Evolutionary conservation across 2,888 invertebrate genomes (phyloP).

Genomic region (Parnassius mnemosyne): DNA sequence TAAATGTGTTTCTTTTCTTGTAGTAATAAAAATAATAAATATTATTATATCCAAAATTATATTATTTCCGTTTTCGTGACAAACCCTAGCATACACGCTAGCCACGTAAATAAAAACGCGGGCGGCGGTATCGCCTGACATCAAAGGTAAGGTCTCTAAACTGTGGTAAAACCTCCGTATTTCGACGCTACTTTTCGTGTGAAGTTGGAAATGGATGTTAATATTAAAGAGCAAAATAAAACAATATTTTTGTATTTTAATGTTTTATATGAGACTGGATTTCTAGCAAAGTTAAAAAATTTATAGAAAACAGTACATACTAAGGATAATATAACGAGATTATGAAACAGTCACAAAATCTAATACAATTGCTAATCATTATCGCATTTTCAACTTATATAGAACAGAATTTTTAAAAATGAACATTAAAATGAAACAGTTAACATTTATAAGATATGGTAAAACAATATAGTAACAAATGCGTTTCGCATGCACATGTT

Average conservation of each 20-base stretch:
- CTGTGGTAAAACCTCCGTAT: too few relatives aligned
- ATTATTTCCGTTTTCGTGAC: too few relatives aligned
- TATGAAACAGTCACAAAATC: constrained; percentile 62
- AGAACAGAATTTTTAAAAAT: constrained; percentile 9
- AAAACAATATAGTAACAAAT: neutral
- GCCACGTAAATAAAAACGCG: too few relatives aligned
- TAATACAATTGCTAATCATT: constrained; percentile 36
- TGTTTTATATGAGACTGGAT: constrained; percentile 61
- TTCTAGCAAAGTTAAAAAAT: constrained; percentile 68
- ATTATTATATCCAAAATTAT: too few relatives aligned
- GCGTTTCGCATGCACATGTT: constrained; percentile 38
- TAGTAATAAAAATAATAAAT: too few relatives aligned
- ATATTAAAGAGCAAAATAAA: neutral
- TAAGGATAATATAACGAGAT: constrained; percentile 63
- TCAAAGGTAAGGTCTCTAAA: too few relatives aligned
- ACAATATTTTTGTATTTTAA: neutral
- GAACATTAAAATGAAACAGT: constrained; percentile 5
- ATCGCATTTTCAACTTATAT: constrained; percentile 20
- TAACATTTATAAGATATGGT: neutral
- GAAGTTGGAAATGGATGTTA: too few relatives aligned
- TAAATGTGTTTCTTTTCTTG: too few relatives aligned
- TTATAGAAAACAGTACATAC: constrained; percentile 71
- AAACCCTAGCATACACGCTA: too few relatives aligned
- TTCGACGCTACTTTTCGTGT: too few relatives aligned
- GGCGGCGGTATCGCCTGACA: too few relatives aligned